Conservation (phyloP, 2,888 invertebrate species). For the Hipparchia semele region DNA sequence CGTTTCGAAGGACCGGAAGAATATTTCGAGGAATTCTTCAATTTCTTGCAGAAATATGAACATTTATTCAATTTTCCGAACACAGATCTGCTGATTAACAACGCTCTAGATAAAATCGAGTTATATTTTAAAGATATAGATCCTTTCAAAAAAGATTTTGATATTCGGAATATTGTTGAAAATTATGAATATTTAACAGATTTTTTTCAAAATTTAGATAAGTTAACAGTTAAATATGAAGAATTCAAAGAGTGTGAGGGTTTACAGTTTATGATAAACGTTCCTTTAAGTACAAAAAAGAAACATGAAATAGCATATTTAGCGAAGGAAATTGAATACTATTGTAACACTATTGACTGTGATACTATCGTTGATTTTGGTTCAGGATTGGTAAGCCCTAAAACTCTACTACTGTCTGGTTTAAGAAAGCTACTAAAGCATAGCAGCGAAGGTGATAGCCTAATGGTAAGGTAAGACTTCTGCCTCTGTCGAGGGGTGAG, state of each 20-base stretch:
- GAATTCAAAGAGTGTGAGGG: constrained; percentile 43
- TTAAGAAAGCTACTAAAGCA: no score
- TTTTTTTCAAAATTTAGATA: constrained; percentile 54
- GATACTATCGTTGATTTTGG: constrained; percentile 87
- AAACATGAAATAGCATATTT: constrained; percentile 87
- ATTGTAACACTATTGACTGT: constrained; percentile 74
- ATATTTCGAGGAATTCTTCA: constrained; percentile 82
- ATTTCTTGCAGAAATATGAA: constrained; percentile 83
- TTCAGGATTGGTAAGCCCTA: constrained; percentile 85
- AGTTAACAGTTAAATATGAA: constrained; percentile 47
- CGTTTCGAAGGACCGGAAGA: constrained; percentile 52
- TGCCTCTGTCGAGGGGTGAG: no score
- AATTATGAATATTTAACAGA: constrained; percentile 49
- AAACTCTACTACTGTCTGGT: neutral
- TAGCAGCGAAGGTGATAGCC: no score
- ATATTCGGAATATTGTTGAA: constrained; percentile 35
- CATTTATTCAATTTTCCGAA: constrained; percentile 86
- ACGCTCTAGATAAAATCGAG: constrained; percentile 81
- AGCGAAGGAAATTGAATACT: constrained; percentile 77
- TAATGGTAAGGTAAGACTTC: no score
- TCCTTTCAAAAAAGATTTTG: constrained; percentile 49
- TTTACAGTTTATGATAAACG: constrained; percentile 50
- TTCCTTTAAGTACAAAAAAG: constrained; percentile 84
- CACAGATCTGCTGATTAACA: constrained; percentile 83
- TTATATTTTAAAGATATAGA: constrained; percentile 52